These are phyloP conservation scores for Synodontis membranacea DNA, from an alignment of 2,113 vertebrate genomes.

Conservation along the genomic window DNA sequence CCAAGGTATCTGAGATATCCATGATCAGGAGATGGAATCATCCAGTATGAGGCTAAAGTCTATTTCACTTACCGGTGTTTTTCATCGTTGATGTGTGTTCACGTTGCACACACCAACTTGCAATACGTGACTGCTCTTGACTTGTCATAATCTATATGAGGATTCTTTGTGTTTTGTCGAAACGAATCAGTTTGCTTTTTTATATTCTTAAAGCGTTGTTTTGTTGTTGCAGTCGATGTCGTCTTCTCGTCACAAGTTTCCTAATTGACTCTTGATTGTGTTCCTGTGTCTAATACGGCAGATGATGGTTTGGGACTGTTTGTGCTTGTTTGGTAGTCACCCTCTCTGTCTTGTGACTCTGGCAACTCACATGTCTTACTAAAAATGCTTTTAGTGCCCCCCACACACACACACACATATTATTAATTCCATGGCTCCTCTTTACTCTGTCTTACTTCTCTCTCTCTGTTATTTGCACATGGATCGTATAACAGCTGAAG, in stretches of 20 bases:
- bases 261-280: neutral
- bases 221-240: no score
- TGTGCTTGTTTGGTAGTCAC: neutral
- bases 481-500: neutral
- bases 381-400: conserved; percentile 8
- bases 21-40: no score
- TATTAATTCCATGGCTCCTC: neutral
- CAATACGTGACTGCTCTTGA: neutral
- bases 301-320: neutral
- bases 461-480: neutral
- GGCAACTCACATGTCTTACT: conserved; percentile 8
- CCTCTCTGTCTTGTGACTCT: conserved; percentile 13
- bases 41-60: no score
- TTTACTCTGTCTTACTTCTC: neutral
- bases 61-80: no score
- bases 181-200: neutral
- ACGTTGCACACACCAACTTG: neutral
- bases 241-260: no score
- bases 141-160: neutral
- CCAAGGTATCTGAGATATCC: no score
- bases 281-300: neutral
- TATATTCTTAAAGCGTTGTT: neutral
- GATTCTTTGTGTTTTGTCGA: neutral
- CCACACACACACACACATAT: neutral
- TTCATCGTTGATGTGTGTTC: neutral